Evolutionary conservation across 2,888 invertebrate species (phyloP), one percentile per base, ranked within the genome.

Genomic region (Pheosia tremula): DNA sequence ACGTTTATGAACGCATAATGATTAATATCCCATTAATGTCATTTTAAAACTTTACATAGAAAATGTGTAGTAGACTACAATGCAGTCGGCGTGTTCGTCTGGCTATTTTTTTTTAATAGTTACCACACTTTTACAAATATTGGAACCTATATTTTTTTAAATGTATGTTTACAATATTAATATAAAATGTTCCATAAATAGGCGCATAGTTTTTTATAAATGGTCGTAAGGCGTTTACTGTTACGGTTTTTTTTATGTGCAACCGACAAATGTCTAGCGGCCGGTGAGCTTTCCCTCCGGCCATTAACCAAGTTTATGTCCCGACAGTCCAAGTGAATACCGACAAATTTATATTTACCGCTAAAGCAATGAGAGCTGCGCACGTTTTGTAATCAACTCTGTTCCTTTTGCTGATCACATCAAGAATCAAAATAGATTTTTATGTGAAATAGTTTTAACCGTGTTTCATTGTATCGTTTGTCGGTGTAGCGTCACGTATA

Each of bases 251-350:
- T 24, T 78, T 83, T 82, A 81, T 78, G 75, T 71, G 68, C 75
- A 74, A 77, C 74, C 73, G 74, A 73, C 76, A 75, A 71, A 68
- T 73, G 73, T 81, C 81, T 75, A 79, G 80, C 62, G 71, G 71
- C 61, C 65, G 58, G 65, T 45, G 65, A 56, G 56, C 62, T 64
- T 67, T 54, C 67, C 72, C 68, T 65, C 61, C 49, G 62, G 68
- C 69, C 70, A 70, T 82, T 82, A 80, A 79, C 72, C 67, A 60
- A 62, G 63, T 79, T 80, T 80, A 79, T 74, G 69, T 60, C 69
- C 55, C 67, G 61, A 71, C 68, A 61, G 64, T 58, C 43, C 56
- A 45, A 56, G 74, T 81, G 74, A 78, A 77, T 74, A 73, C 71
- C 64, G 63, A 60, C 71, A 68, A 74, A 71, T 63, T 71, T 71